Percentiles rank a stretch among this genome's conserved stretches.
Evolutionary conservation across 2,888 invertebrate genomes (phyloP).

Genomic region (Drosophila leonis): DNA sequence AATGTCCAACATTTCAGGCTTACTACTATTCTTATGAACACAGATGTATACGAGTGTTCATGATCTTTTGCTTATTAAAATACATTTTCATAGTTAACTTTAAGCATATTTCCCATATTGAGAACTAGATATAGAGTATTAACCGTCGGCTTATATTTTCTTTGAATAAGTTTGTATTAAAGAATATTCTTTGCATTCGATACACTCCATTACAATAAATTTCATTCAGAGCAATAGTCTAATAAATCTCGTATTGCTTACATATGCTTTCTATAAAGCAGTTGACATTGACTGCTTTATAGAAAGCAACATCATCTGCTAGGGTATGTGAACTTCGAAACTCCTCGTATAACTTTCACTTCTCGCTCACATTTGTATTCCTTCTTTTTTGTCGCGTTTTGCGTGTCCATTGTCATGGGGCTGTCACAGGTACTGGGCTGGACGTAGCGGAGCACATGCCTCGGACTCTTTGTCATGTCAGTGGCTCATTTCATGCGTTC

Average conservation of each 20-base stretch:
- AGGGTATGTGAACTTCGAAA: constrained; percentile 13
- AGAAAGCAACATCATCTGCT: not conserved
- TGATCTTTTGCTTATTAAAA: too few relatives aligned
- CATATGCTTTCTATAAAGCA: too few relatives aligned
- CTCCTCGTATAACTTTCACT: constrained; percentile 3
- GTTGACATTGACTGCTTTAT: not conserved
- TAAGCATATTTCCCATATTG: too few relatives aligned
- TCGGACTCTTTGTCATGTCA: constrained; percentile 28
- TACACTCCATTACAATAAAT: not conserved
- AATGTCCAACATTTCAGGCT: too few relatives aligned
- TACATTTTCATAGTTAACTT: too few relatives aligned
- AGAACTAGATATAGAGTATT: not conserved
- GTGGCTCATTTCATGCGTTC: constrained; percentile 34
- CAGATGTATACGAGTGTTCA: too few relatives aligned
- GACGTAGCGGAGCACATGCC: constrained; percentile 1
- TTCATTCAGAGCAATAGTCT: not conserved
- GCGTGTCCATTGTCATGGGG: constrained; percentile 21
- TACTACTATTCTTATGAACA: too few relatives aligned
- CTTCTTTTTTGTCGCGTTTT: constrained; percentile 14
- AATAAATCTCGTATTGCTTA: not conserved
- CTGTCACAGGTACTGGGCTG: not conserved
- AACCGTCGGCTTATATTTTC: not conserved
- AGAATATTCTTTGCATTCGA: too few relatives aligned
- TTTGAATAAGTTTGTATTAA: not conserved
- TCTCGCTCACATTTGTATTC: not conserved